phyloP scores from a whole-genome alignment of 2,888 invertebrate genomes.

The Meteorus colon region DNA sequence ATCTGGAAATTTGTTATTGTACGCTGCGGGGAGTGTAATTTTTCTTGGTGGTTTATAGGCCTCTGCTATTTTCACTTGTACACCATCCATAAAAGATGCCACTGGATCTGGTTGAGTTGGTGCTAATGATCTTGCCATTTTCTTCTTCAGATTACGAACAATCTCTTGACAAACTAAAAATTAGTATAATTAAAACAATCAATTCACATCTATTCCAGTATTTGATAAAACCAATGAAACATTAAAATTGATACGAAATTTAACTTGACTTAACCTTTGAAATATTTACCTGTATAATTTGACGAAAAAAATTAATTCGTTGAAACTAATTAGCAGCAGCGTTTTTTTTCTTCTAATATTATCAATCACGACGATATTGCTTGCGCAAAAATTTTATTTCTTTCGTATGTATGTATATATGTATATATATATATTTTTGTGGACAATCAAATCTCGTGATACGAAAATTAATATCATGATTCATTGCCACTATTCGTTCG shows the following conservation, averaged over 20 bases:
- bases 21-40: slow-evolving; percentile 77
- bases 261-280: background rate
- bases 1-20: slow-evolving; percentile 75
- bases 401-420: too few species aligned
- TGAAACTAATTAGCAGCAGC: background rate
- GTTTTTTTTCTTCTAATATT: background rate
- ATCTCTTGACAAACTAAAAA: slow-evolving; percentile 12
- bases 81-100: slow-evolving; percentile 84
- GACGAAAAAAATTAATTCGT: background rate
- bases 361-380: background rate
- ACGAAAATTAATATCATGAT: background rate
- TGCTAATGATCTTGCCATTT: slow-evolving; percentile 63
- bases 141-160: slow-evolving; percentile 19
- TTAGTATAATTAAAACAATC: background rate
- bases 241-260: background rate
- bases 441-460: background rate
- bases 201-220: background rate
- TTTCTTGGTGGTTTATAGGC: slow-evolving; percentile 87
- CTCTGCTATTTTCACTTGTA: slow-evolving; percentile 92
- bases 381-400: background rate
- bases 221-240: background rate
- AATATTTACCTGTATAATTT: background rate
- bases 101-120: slow-evolving; percentile 68
- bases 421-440: background rate
- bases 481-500: background rate